phyloP scores from a whole-genome alignment of 2,797 vertebrate species.

The Nasua narica region DNA sequence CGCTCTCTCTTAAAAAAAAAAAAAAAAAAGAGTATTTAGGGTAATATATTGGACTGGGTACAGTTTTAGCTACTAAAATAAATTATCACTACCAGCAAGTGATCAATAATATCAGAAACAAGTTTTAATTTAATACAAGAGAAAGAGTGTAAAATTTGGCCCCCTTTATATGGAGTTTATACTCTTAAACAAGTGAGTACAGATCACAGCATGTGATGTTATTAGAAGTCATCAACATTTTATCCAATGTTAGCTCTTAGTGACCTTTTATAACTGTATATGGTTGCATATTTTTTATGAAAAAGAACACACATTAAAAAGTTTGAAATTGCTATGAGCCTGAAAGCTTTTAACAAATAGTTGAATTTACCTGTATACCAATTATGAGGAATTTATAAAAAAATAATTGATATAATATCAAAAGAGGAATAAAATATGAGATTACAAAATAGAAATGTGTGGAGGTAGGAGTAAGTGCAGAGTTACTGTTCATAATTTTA shows the following conservation, averaged over 20 bases:
- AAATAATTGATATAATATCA: neutral
- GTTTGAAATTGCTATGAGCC: neutral
- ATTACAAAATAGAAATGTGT: conserved; percentile 2
- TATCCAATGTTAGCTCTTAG: neutral
- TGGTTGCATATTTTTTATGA: neutral
- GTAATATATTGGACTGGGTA: neutral
- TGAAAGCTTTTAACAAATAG: neutral
- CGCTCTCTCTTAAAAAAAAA: too few species aligned
- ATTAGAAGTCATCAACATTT: conserved; percentile 10
- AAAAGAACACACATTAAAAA: neutral
- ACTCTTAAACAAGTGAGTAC: neutral
- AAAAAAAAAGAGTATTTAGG: neutral
- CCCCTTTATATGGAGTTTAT: neutral
- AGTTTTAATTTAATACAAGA: neutral
- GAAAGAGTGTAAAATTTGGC: neutral
- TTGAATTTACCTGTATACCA: neutral
- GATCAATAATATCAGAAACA: neutral
- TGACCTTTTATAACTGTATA: neutral
- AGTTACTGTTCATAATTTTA: neutral
- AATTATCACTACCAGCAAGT: neutral
- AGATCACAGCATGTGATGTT: neutral
- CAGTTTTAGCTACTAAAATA: neutral
- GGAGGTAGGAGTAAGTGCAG: neutral
- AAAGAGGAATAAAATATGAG: conserved; percentile 13
- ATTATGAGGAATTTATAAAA: neutral